phyloP scores from a whole-genome alignment of 2,113 vertebrate species.

The Antechinus flavipes region DNA sequence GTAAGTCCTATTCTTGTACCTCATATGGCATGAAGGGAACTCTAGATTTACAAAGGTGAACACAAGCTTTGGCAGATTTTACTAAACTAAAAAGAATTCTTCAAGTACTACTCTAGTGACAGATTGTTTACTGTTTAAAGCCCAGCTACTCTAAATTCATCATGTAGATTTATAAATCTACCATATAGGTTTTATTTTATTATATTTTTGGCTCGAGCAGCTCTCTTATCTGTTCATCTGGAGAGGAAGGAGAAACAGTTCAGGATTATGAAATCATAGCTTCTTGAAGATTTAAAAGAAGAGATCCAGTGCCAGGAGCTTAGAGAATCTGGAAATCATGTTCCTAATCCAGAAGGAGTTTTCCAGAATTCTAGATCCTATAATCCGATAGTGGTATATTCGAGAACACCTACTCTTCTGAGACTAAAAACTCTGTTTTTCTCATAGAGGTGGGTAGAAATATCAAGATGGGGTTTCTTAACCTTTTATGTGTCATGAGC shows the following conservation, averaged over 20 bases:
- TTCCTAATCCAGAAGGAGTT: neutral
- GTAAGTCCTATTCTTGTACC: neutral
- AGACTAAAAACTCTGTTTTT: neutral
- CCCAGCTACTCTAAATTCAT: neutral
- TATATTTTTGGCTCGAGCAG: neutral
- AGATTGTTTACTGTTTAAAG: neutral
- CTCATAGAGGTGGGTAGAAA: neutral
- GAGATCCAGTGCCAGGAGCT: neutral
- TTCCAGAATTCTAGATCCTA: slow-evolving; percentile 26
- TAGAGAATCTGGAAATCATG: neutral
- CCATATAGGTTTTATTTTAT: too few species aligned
- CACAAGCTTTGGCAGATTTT: neutral
- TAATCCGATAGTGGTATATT: neutral
- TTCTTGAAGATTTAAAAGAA: neutral
- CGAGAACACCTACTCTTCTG: slow-evolving; percentile 4
- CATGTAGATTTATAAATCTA: neutral
- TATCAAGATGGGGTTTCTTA: neutral
- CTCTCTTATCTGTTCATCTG: neutral
- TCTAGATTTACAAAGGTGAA: neutral
- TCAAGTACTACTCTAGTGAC: neutral
- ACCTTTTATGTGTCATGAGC: neutral
- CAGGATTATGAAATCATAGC: neutral
- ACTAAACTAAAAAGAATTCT: neutral
- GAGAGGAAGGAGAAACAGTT: neutral
- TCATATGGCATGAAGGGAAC: neutral